Evolutionary conservation across 2,888 invertebrate species (phyloP).

Genomic region (Scaptomyza cyrtandrae): DNA sequence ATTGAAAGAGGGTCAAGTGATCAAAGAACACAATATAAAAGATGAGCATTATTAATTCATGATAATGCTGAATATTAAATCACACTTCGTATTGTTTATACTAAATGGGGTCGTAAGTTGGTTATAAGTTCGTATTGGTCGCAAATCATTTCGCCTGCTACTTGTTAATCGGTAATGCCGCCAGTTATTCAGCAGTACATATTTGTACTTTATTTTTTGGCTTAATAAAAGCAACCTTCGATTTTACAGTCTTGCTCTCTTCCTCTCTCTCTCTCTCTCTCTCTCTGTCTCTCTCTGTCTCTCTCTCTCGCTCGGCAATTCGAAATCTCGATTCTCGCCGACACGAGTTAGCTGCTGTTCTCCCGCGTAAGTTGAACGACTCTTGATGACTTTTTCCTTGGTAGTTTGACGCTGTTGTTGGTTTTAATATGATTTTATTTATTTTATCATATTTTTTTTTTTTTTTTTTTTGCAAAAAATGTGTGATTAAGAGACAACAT

Average conservation of each 20-base stretch:
- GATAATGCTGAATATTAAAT: neutral
- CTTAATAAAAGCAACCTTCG: conserved; percentile 60
- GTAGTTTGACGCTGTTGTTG: conserved; percentile 40
- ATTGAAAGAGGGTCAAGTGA: conserved; percentile 31
- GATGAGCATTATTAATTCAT: neutral
- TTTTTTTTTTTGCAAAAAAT: conserved; percentile 41
- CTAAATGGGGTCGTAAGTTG: neutral
- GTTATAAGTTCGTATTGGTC: conserved; percentile 1
- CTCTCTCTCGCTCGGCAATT: conserved; percentile 2
- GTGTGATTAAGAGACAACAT: conserved; percentile 45
- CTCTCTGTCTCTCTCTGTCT: neutral
- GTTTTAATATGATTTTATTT: conserved; percentile 8
- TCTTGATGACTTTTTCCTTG: conserved; percentile 77
- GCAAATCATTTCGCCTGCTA: conserved; percentile 24
- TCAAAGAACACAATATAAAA: neutral
- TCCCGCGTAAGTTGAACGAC: conserved; percentile 73
- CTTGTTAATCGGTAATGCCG: conserved; percentile 52
- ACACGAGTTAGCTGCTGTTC: conserved; percentile 34
- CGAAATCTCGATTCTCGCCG: conserved; percentile 19
- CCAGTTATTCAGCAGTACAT: conserved; percentile 17
- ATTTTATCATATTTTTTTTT: conserved; percentile 23
- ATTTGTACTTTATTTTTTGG: conserved; percentile 10
- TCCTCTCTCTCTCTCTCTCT: neutral
- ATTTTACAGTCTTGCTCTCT: conserved; percentile 3
- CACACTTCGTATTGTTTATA: neutral